Percentiles rank a stretch among this genome's conserved stretches.
phyloP scores from a whole-genome alignment of 2,888 invertebrate species.

The Volucella zonaria region DNA sequence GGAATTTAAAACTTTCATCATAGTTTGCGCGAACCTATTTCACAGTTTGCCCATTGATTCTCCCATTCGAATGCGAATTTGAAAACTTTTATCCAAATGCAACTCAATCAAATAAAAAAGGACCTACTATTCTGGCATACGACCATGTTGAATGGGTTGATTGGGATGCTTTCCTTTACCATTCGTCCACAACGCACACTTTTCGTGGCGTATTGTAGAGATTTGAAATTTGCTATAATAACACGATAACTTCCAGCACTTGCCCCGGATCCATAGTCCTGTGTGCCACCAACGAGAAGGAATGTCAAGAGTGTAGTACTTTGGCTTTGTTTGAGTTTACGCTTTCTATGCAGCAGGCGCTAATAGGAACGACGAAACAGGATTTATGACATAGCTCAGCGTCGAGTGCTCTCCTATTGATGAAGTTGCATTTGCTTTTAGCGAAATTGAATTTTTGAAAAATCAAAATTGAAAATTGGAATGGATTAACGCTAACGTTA shows the following conservation, averaged over 20 bases:
- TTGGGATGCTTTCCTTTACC: too few relatives aligned
- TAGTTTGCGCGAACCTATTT: conserved; percentile 12
- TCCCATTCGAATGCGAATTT: conserved; percentile 20
- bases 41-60: conserved; percentile 28
- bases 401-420: neutral
- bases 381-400: conserved; percentile 7
- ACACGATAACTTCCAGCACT: too few relatives aligned
- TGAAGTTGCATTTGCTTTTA: conserved; percentile 46
- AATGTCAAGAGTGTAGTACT: too few relatives aligned
- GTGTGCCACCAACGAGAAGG: neutral
- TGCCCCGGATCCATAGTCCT: too few relatives aligned
- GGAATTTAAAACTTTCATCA: conserved; percentile 41
- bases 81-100: conserved; percentile 37
- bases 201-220: too few relatives aligned
- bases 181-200: too few relatives aligned
- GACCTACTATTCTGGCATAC: neutral
- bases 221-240: too few relatives aligned
- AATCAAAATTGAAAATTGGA: conserved; percentile 9
- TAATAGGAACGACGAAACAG: neutral
- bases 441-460: conserved; percentile 52
- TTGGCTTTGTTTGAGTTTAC: too few relatives aligned
- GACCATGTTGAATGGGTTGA: too few relatives aligned
- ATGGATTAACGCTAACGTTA: neutral
- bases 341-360: too few relatives aligned
- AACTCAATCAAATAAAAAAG: conserved; percentile 34